A percentile compares a stretch with the other conserved stretches of the same genome.
phyloP scores from a whole-genome alignment of 2,888 invertebrate species.

The Cosmopolites sordidus region DNA sequence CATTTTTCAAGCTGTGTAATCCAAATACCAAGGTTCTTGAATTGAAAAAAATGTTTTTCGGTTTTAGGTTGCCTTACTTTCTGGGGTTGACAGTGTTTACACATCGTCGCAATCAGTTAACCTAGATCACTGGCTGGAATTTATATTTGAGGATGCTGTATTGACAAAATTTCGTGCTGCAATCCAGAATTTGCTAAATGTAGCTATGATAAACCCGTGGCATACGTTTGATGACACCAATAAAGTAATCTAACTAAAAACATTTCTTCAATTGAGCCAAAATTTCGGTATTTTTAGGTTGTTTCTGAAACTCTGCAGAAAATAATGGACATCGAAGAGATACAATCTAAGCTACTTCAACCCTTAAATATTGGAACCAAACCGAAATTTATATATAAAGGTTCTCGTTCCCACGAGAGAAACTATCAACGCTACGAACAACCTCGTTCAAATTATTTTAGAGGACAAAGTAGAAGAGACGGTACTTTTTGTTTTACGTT shows the following conservation, averaged over 20 bases:
- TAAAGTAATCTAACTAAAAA: conserved; percentile 11
- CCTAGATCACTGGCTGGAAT: conserved; percentile 41
- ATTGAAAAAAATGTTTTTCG: too few relatives aligned
- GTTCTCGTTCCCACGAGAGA: neutral
- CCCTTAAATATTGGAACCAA: conserved; percentile 73
- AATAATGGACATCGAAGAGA: conserved; percentile 68
- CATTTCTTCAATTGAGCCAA: too few relatives aligned
- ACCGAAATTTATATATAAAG: conserved; percentile 54
- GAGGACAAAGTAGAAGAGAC: neutral
- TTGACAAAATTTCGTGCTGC: conserved; percentile 33
- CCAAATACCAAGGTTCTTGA: too few relatives aligned
- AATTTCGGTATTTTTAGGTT: conserved; percentile 4
- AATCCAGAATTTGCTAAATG: conserved; percentile 34
- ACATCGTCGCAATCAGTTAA: conserved; percentile 31
- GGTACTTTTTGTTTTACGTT: neutral
- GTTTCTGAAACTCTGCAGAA: conserved; percentile 56
- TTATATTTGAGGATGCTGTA: conserved; percentile 32
- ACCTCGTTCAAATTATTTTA: neutral
- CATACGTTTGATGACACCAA: conserved; percentile 60
- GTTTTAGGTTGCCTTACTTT: conserved; percentile 36
- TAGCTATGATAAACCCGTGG: conserved; percentile 57
- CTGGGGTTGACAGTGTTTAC: conserved; percentile 35
- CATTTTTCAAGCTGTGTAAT: too few relatives aligned
- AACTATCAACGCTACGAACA: neutral
- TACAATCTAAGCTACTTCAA: conserved; percentile 62